Evolutionary conservation across 2,888 invertebrate genomes (phyloP).

Genomic region (Polydrusus tereticollis): DNA sequence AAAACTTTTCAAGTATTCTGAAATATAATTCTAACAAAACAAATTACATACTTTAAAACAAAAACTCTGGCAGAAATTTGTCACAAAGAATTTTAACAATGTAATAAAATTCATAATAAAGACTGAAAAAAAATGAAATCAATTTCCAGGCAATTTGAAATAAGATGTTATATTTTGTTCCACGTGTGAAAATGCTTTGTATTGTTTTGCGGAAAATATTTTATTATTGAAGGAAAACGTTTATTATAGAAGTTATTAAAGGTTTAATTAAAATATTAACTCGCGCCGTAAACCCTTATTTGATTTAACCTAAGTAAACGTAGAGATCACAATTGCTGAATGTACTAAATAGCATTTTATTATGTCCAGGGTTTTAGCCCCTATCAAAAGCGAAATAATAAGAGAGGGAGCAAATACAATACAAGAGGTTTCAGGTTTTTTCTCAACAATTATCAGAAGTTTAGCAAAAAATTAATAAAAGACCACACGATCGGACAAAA

Average conservation of each 20-base stretch:
- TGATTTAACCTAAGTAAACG: no score
- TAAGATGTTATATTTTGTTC: not conserved
- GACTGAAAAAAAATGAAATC: not conserved
- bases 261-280: no score
- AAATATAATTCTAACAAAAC: not conserved
- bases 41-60: not conserved
- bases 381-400: no score
- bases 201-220: not conserved
- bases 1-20: not conserved
- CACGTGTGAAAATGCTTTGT: not conserved
- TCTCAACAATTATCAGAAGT: no score
- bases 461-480: no score
- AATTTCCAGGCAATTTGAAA: not conserved
- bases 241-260: not conserved
- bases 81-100: slow-evolving; percentile 5
- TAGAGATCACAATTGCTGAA: no score
- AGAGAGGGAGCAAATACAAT: no score
- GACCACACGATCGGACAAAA: no score
- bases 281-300: no score
- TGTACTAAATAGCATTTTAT: no score
- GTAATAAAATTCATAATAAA: slow-evolving; percentile 3
- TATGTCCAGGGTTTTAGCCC: no score
- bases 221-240: not conserved
- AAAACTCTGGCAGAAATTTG: not conserved
- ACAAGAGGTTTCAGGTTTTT: no score